Percentiles rank a stretch among this genome's conserved stretches.
phyloP scores from a whole-genome alignment of 2,797 vertebrate genomes.

The Neosalanx taihuensis region DNA sequence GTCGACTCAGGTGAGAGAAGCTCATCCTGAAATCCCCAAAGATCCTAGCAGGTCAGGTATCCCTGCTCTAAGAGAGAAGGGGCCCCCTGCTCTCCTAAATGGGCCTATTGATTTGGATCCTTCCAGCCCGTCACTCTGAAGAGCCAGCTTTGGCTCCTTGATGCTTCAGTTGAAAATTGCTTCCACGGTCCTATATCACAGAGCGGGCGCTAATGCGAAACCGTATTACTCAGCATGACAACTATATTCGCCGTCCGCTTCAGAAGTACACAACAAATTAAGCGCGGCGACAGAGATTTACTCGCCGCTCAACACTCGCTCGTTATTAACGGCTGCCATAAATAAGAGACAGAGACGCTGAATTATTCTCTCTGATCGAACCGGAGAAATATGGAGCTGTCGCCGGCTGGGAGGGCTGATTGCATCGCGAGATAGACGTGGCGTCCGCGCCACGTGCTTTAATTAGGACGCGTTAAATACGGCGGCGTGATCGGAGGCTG shows the following conservation, averaged over 20 bases:
- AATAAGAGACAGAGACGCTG: conserved; percentile 45
- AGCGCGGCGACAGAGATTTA: conserved; percentile 56
- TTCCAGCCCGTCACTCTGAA: conserved; percentile 21
- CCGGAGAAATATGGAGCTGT: conserved; percentile 44
- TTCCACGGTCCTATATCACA: conserved; percentile 48
- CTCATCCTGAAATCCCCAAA: too few relatives aligned
- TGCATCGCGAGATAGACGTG: conserved; percentile 13
- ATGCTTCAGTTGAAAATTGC: conserved; percentile 33
- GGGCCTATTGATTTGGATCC: conserved; percentile 38
- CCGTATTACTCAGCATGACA: conserved; percentile 54
- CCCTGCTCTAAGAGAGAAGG: neutral
- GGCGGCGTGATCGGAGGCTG: neutral
- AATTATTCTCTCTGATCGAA: conserved; percentile 45
- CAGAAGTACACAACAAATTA: conserved; percentile 57
- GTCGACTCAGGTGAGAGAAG: too few relatives aligned
- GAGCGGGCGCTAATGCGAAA: conserved; percentile 34
- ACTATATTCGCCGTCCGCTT: conserved; percentile 48
- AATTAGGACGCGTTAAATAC: conserved; percentile 19
- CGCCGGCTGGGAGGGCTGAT: conserved; percentile 32
- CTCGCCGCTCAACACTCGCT: conserved; percentile 18
- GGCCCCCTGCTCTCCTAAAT: conserved; percentile 19
- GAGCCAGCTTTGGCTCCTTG: conserved; percentile 14
- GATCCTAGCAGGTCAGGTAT: too few relatives aligned
- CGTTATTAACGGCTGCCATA: conserved; percentile 52
- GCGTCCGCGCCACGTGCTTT: conserved; percentile 19